Percentiles rank a stretch among this genome's conserved stretches.
Evolutionary conservation across 2,113 vertebrate genomes (phyloP).

Genomic region (Syrrhaptes paradoxus): DNA sequence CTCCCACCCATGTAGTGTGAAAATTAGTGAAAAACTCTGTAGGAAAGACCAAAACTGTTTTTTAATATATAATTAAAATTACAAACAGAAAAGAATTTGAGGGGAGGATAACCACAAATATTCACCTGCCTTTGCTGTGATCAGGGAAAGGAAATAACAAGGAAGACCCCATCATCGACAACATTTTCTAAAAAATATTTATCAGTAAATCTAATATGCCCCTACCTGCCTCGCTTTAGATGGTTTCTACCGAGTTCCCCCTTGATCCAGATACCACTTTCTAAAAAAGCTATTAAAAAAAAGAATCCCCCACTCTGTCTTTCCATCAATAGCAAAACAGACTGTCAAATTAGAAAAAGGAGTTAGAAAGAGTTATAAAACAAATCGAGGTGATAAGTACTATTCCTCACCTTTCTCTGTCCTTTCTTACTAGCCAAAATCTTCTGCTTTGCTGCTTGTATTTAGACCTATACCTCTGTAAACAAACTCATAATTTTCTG

Average conservation of each 20-base stretch:
- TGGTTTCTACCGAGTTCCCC: neutral
- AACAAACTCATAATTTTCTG: neutral
- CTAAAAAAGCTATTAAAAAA: neutral
- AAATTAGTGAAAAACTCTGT: neutral
- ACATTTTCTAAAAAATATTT: neutral
- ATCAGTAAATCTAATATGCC: neutral
- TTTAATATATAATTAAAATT: neutral
- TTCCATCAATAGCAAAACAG: neutral
- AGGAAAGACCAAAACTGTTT: neutral
- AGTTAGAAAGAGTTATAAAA: neutral
- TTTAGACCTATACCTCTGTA: neutral
- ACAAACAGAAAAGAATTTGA: neutral
- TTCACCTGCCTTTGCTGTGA: neutral
- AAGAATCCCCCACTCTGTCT: neutral
- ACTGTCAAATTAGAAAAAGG: neutral
- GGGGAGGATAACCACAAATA: neutral
- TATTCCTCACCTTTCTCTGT: neutral
- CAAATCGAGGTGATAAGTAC: neutral
- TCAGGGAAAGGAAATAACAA: neutral
- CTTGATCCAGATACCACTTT: neutral
- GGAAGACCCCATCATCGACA: accelerated
- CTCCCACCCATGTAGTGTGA: neutral
- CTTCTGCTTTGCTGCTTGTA: neutral
- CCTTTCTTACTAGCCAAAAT: neutral
- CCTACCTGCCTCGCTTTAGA: neutral